Base-by-base conservation (phyloP, 2,113 vertebrate genomes). In the Sander lucioperca region DNA sequence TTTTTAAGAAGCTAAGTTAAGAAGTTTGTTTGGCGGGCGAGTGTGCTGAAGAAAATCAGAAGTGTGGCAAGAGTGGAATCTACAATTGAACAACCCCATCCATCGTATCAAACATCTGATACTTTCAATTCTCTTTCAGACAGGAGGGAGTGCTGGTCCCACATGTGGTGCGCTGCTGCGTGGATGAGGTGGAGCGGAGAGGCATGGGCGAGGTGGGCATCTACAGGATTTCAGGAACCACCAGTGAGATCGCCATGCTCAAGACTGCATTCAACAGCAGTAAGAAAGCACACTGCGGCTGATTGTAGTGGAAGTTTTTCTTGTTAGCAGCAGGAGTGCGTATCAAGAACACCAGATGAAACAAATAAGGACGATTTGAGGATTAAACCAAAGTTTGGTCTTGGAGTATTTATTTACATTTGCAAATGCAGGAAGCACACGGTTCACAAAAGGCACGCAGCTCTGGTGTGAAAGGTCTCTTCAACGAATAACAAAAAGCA, bases 171-270 rank as follows among this genome's bases (percentile, higher is more conserved):
- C 94, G 94, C 36, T 92, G 91, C 84, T 95, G 95, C 12, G 91
- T 88, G 54, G 93, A 95, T 83, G 94, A 96, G 85, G 77, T 96
- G 79, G 95, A 96, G 86, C 83, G 93, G 45, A 91, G 94, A 68
- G 95, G 95, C 30, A 30, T 95, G 90, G 83, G 80, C 0, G 95
- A 96, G 80, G 92, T 95, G 59, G 95, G 95, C 18, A 94, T 96
- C 87, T 96, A 96, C 84, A 88, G 95, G 74, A 57, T 95, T 47
- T 96, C 95, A 6, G 95, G 94, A 56, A 80, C 74, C 6, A 66
- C 85, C 79, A 88, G 69, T 5, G 93, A 95, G 45, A 89, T 96
- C 88, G 69, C 14, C 77, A 13, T 3, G 21, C 91, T 96, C 48
- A 95, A 93, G 87, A 47, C 72, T 2, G 89, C 79, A 7, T 96